Base-by-base conservation (phyloP, 2,888 invertebrate genomes). In the Siphlonurus alternatus region DNA sequence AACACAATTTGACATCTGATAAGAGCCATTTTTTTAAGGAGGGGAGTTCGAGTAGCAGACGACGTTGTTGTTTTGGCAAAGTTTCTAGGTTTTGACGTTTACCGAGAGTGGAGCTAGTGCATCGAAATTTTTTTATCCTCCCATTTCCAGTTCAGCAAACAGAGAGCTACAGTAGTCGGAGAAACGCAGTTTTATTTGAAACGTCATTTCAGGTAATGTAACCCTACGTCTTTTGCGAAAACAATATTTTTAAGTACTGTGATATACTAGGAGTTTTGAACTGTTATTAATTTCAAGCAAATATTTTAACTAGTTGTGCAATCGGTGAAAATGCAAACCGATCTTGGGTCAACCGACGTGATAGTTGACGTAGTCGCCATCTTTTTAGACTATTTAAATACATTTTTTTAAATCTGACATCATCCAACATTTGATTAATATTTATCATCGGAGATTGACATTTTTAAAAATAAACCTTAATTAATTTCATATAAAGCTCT, bases 81-180 rank as follows among this genome's bases (percentile, higher is more conserved):
- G 38, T 38, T 38, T 10, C 38, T 38, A 38, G 15, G 15, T 38
- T 38, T 38, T 38, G 38, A 38, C 38, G 38, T 38, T 38, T 38
- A 38, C 7, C 5, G 38, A 10, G 38, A 38, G 38, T 38, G 38
- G 38, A 38, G 38, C 38, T 38, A 38, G 38, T 38, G 38, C 38
- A 38, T 38, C 15, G 38, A 15, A 38, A 38, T 10, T 38, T 38
- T 38, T 38, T 38, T 38, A 10, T 38, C 38, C 38, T 38, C 38
- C 38, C 38, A 38, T 38, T 38, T 38, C 38, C 38, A 38, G 56
- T 56, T 56, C 56, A 56, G 56, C 56, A 56, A 56, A 56, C 56
- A 22, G 22, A n/a, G 56, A 56, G 56, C 56, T n/a, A 56, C n/a
- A n/a, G 56, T n/a, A 56, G 56, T 56, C 56, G 56, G 56, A 56